Evolutionary conservation across 2,888 invertebrate species (phyloP), one percentile per base, ranked within the genome.

Genomic region (Ferrisia virgata): DNA sequence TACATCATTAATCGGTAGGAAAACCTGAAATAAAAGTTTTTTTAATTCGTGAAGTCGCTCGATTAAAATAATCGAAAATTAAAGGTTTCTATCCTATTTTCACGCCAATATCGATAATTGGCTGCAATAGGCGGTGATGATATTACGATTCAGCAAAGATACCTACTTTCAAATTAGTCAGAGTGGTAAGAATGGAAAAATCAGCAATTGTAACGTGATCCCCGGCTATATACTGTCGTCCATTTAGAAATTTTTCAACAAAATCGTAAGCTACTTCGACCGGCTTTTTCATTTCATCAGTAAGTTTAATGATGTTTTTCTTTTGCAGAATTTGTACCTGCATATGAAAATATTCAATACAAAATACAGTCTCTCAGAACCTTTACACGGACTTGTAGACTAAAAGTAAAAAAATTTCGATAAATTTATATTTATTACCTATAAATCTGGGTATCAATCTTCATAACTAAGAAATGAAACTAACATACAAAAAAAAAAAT

Each of bases 201-300:
- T 80, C 80, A 25, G 80, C 80, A 3, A 80, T 80, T 25, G 80
- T 80, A n/a, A 39, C 11, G 9, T 28, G 11, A 80, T 80, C 31
- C 18, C 80, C 53, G n/a, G 25, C 22, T 0, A 33, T 36, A 28
- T 36, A 80, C 53, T 47, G 11, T 28, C 28, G 47, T 53, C 31
- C 31, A 43, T 31, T 22, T 18, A 47, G n/a, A 33, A 18, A 43
- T 53, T 53, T 80, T 6, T 80, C 80, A 25, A 80, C 9, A 6
- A 31, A 13, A 13, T 25, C 43, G 53, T 80, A 80, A 1, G 80
- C 25, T 31, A 47, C 43, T 80, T 47, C 33, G 15, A 80, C 40
- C 28, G 5, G 28, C 8, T 13, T 47, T 25, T 25, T 53, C 28
- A 47, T 13, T n/a, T 43, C n/a, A 31, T 78, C 78, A 0, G 31